These are phyloP conservation scores for Wiebesia pumilae DNA, from an alignment of 1,140 invertebrate genomes.

Conservation along the genomic window DNA sequence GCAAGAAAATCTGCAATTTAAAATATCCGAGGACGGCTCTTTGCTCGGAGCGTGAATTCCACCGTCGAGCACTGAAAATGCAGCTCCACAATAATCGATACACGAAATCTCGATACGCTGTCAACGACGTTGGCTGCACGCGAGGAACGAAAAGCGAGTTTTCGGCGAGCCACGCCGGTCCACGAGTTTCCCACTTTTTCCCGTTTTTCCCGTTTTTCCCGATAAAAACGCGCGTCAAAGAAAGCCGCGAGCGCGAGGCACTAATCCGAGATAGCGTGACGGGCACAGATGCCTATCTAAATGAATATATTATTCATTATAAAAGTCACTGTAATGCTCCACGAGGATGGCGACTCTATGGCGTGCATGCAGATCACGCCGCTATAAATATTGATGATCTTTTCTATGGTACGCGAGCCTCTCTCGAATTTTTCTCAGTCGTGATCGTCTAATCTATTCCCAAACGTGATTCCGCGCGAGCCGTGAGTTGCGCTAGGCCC, in stretches of 20 bases:
- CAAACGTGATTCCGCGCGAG: slow-evolving; percentile 66
- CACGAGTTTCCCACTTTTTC: background rate
- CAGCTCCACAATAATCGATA: background rate
- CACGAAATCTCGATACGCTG: background rate
- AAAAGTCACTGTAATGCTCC: slow-evolving; percentile 59
- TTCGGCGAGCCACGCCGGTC: background rate
- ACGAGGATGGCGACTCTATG: slow-evolving; percentile 3
- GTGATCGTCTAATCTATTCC: slow-evolving; percentile 72
- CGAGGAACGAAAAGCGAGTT: background rate
- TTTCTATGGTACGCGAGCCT: slow-evolving; percentile 51
- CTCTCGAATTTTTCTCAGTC: slow-evolving; percentile 58
- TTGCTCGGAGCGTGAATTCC: background rate
- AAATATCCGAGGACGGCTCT: background rate
- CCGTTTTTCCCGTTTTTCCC: background rate
- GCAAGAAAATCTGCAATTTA: slow-evolving; percentile 35
- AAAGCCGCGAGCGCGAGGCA: background rate
- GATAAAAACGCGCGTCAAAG: background rate
- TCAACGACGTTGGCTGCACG: background rate
- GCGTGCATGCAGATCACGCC: slow-evolving; percentile 61
- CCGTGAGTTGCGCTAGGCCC: slow-evolving; percentile 49
- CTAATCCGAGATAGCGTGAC: slow-evolving; percentile 50
- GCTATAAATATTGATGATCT: slow-evolving; percentile 67
- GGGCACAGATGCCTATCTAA: slow-evolving; percentile 63
- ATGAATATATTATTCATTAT: slow-evolving; percentile 66
- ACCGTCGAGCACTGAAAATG: background rate